phyloP scores from a whole-genome alignment of 92 coral and sea anemone species.

The Palythoa grandiflora region DNA sequence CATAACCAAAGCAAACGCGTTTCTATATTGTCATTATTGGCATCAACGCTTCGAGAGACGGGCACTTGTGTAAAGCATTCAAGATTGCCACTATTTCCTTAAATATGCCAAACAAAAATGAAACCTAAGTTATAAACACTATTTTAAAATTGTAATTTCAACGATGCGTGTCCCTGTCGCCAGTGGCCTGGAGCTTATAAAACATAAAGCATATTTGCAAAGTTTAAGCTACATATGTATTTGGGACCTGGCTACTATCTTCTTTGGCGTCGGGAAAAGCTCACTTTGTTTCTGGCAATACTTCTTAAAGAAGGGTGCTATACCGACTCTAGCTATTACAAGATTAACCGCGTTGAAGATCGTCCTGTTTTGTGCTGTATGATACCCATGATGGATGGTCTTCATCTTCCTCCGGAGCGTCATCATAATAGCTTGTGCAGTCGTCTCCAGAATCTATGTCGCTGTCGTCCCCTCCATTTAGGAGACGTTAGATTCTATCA shows the following conservation, averaged over 20 bases:
- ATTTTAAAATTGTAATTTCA: no score
- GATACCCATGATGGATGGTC: neutral
- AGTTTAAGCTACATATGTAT: neutral
- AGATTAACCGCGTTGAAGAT: neutral
- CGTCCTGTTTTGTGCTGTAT: neutral
- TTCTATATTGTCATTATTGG: neutral
- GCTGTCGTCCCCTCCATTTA: constrained; percentile 54
- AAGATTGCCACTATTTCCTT: no score
- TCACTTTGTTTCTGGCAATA: no score
- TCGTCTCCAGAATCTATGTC: constrained; percentile 59
- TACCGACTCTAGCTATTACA: neutral
- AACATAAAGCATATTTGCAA: neutral
- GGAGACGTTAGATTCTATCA: constrained; percentile 42
- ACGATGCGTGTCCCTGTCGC: neutral
- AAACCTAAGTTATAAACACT: no score
- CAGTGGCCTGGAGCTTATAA: constrained; percentile 7
- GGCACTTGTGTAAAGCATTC: neutral
- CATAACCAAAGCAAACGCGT: neutral
- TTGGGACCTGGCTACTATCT: no score
- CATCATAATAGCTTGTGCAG: neutral
- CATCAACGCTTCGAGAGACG: neutral
- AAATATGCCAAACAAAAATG: neutral
- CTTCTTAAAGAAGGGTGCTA: neutral
- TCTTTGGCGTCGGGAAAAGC: no score
- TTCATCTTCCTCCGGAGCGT: neutral